Evolutionary conservation across 1,140 invertebrate genomes (phyloP), one percentile per base, ranked within the genome.

Genomic region (Orius insidiosus): DNA sequence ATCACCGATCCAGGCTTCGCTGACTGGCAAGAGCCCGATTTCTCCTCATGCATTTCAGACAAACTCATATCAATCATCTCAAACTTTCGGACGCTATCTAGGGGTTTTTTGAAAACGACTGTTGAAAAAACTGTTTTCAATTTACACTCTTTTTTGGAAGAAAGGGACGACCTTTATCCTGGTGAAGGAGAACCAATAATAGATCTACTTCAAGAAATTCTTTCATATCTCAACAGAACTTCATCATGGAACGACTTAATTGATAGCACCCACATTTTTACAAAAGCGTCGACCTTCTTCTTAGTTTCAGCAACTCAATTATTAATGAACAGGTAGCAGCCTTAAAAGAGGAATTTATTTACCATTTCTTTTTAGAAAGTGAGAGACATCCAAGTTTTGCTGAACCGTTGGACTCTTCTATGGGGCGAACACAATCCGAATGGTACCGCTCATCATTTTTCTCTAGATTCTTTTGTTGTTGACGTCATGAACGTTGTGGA

Each of bases 1-100:
- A 40, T 52, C 7, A 33, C 39, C 8, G 48, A 48, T 8, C 63
- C 65, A 11, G 66, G 64, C 10, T 71, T 69, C 30, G 72, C 79
- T 0, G 70, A 72, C 47, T 85, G 82, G 80, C 66, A 70, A 38
- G 59, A 68, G 18, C 78, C 80, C 2, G 78, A 84, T 58, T 84
- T 83, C 55, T 78, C 77, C 2, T 63, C 64, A 9, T 85, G 80
- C 51, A 64, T 80, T 1, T 70, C 75, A 8, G 69, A 78, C 53
- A 67, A 72, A 3, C 58, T 85, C 10, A 59, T 70, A 16, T 60
- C 68, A 46, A 72, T 76, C 49, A 74, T 75, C 53, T 69, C 73
- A 53, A 68, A 74, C 57, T 79, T 78, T 54, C 68, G 61, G 7
- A 68, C 67, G 3, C 57, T 77, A 5, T 75, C 68, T 1, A 66